Evolutionary conservation across 2,888 invertebrate genomes (phyloP).

Genomic region (Nowickia ferox): DNA sequence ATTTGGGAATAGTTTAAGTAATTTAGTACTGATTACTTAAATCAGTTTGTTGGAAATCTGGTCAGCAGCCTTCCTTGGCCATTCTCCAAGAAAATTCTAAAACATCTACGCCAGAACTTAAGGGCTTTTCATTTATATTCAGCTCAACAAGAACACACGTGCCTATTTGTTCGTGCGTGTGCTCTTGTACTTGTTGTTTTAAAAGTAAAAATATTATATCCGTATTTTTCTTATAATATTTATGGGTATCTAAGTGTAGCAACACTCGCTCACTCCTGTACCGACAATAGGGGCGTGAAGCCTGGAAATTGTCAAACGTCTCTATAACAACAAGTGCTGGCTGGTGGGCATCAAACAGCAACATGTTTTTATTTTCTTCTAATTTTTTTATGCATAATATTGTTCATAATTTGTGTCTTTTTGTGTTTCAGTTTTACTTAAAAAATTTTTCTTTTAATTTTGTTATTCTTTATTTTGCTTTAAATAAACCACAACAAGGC

Average conservation of each 20-base stretch:
- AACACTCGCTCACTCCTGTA: not conserved
- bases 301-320: constrained; percentile 28
- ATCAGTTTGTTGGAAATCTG: too few species aligned
- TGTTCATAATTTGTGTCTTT: constrained; percentile 8
- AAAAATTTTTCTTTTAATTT: not conserved
- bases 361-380: constrained; percentile 2
- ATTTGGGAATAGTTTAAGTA: too few species aligned
- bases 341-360: constrained; percentile 40
- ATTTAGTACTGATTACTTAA: too few species aligned
- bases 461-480: not conserved
- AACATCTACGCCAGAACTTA: not conserved
- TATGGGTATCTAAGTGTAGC: too few species aligned
- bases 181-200: not conserved
- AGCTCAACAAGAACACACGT: too few species aligned
- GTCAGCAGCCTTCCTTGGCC: too few species aligned
- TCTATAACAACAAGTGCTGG: constrained; percentile 14
- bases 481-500: constrained; percentile 35
- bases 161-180: not conserved
- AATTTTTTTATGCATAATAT: not conserved
- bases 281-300: not conserved
- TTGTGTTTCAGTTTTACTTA: constrained; percentile 9
- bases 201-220: not conserved
- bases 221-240: too few species aligned
- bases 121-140: not conserved
- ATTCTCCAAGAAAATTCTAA: not conserved